phyloP scores from a whole-genome alignment of 1,140 invertebrate genomes.

The Drosophila punjabiensis region DNA sequence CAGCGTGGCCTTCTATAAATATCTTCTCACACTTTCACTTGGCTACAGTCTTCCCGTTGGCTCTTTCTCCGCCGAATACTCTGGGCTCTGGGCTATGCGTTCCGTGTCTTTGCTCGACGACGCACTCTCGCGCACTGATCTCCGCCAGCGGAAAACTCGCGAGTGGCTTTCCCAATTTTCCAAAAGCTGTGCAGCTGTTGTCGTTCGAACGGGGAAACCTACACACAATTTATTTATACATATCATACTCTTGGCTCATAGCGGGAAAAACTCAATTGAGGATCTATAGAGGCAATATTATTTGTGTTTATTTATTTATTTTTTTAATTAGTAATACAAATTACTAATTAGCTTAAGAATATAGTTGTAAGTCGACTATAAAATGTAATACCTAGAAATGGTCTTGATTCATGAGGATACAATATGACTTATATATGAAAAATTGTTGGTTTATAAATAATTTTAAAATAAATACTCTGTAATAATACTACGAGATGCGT shows the following conservation, averaged over 20 bases:
- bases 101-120: constrained; percentile 67
- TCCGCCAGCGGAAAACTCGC: constrained; percentile 33
- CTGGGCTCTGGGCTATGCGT: constrained; percentile 16
- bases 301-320: neutral
- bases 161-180: constrained; percentile 61
- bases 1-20: constrained; percentile 61
- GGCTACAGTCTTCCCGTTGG: constrained; percentile 72
- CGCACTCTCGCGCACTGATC: constrained; percentile 82
- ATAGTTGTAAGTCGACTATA: neutral
- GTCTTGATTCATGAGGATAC: no score
- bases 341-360: neutral
- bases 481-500: no score
- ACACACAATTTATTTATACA: constrained; percentile 73
- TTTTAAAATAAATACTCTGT: neutral
- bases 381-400: neutral
- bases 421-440: neutral
- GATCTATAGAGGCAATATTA: neutral
- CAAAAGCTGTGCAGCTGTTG: constrained; percentile 76
- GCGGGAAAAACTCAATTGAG: constrained; percentile 2
- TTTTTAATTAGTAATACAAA: neutral
- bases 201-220: constrained; percentile 66
- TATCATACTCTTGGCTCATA: constrained; percentile 14
- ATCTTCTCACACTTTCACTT: constrained; percentile 77
- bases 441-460: neutral
- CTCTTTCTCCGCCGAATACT: constrained; percentile 20